Evolutionary conservation across 2,888 invertebrate genomes (phyloP).

Genomic region (Ichneumoninae sp.): DNA sequence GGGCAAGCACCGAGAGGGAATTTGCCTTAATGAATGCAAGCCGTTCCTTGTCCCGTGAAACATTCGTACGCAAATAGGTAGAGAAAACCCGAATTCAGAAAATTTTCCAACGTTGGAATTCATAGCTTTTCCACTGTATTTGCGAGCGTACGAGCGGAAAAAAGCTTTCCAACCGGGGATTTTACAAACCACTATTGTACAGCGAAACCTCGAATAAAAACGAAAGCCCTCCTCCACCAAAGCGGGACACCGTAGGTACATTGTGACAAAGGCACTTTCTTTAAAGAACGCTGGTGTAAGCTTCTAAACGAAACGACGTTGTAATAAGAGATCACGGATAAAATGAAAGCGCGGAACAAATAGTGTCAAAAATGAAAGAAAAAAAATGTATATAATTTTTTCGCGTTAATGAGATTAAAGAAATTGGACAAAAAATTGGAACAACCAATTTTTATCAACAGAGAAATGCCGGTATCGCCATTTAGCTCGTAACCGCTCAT

Average conservation of each 20-base stretch:
- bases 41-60: slow-evolving; percentile 57
- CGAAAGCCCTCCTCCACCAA: not conserved
- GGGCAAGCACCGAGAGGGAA: slow-evolving; percentile 43
- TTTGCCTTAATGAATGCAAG: slow-evolving; percentile 61
- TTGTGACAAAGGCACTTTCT: slow-evolving; percentile 5
- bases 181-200: not conserved
- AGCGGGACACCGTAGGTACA: not conserved
- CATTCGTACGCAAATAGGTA: slow-evolving; percentile 1
- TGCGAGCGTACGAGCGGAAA: slow-evolving; percentile 18
- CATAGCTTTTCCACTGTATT: slow-evolving; percentile 33
- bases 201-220: not conserved
- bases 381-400: not conserved
- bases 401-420: not conserved
- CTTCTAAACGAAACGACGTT: not conserved
- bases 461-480: not conserved
- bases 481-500: not conserved
- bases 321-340: not conserved
- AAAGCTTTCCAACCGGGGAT: slow-evolving; percentile 16
- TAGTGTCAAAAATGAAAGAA: not conserved
- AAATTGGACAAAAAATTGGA: not conserved
- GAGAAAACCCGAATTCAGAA: slow-evolving; percentile 52
- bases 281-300: not conserved
- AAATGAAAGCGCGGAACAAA: not conserved
- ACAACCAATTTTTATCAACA: not conserved
- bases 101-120: slow-evolving; percentile 45